A percentile compares a stretch with the other conserved stretches of the same genome.
These are phyloP conservation scores for Andrena trimmerana DNA, from an alignment of 2,888 invertebrate species.

Conservation along the genomic window DNA sequence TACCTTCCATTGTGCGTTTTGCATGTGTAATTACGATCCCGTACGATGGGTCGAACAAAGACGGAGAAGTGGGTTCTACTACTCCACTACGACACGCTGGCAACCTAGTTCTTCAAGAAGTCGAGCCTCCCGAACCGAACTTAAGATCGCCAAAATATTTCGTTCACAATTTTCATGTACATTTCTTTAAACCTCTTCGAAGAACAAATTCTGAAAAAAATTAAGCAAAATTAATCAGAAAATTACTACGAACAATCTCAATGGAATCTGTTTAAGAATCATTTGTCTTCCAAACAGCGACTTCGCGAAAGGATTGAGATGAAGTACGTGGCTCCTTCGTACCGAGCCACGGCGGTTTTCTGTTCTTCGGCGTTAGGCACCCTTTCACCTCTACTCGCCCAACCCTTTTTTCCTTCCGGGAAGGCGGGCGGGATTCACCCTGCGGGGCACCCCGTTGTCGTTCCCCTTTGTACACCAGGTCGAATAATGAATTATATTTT, in stretches of 20 bases:
- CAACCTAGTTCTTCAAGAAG: background rate
- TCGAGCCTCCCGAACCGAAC: background rate
- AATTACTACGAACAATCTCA: background rate
- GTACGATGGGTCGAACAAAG: conserved; percentile 18
- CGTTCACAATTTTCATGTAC: too few relatives aligned
- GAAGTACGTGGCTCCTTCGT: conserved; percentile 62
- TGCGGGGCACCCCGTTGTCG: conserved; percentile 79
- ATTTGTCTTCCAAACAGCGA: background rate
- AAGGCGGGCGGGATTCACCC: conserved; percentile 82
- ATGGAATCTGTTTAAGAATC: background rate
- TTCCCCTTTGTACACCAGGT: conserved; percentile 75
- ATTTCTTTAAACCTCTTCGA: too few relatives aligned
- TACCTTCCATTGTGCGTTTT: conserved; percentile 65
- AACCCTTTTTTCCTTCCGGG: conserved; percentile 78
- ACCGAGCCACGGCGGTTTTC: conserved; percentile 36
- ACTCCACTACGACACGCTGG: background rate
- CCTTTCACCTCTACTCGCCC: conserved; percentile 72
- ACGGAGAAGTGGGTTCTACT: background rate
- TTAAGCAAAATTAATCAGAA: background rate
- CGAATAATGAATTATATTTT: conserved; percentile 84
- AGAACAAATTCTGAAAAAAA: too few relatives aligned
- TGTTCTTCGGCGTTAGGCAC: conserved; percentile 43
- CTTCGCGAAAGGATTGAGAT: conserved; percentile 45
- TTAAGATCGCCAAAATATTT: background rate
- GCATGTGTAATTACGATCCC: conserved; percentile 74